These are phyloP conservation scores for Monodelphis domestica DNA, from an alignment of 2,797 vertebrate genomes.

Conservation along the genomic window DNA sequence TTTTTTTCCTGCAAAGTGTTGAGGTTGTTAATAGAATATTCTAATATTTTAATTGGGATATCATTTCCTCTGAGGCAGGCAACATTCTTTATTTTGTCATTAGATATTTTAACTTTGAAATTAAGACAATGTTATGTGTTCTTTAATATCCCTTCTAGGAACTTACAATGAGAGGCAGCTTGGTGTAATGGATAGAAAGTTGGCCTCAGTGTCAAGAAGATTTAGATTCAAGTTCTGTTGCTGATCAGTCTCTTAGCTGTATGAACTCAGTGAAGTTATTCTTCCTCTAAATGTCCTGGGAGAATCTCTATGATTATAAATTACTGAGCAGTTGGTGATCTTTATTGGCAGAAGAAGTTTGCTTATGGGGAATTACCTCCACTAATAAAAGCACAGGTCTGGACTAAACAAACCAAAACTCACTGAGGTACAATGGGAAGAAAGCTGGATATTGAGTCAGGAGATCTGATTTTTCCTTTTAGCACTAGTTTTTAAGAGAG, in stretches of 20 bases:
- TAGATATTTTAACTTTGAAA: slow-evolving; percentile 37
- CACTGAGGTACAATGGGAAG: neutral
- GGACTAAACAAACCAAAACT: neutral
- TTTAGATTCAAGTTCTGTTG: neutral
- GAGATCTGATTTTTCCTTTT: neutral
- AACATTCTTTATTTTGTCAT: slow-evolving; percentile 32
- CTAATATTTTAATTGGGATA: slow-evolving; percentile 44
- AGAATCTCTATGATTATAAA: neutral
- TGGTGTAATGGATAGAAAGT: neutral
- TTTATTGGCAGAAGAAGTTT: neutral
- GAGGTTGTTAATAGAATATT: slow-evolving; percentile 38
- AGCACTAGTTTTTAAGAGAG: too few species aligned
- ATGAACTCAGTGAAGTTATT: neutral
- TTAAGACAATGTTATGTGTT: slow-evolving; percentile 10
- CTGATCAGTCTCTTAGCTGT: neutral
- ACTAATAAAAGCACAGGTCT: neutral
- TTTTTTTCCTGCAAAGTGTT: slow-evolving; percentile 27
- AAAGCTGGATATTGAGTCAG: neutral
- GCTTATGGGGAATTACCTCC: neutral
- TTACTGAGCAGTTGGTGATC: neutral
- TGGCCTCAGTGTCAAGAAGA: neutral
- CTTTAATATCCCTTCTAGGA: neutral
- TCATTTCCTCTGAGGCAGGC: slow-evolving; percentile 51
- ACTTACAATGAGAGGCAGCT: neutral
- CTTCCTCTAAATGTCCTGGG: neutral